phyloP scores from a whole-genome alignment of 2,797 vertebrate species.

The Coregonus sp. region DNA sequence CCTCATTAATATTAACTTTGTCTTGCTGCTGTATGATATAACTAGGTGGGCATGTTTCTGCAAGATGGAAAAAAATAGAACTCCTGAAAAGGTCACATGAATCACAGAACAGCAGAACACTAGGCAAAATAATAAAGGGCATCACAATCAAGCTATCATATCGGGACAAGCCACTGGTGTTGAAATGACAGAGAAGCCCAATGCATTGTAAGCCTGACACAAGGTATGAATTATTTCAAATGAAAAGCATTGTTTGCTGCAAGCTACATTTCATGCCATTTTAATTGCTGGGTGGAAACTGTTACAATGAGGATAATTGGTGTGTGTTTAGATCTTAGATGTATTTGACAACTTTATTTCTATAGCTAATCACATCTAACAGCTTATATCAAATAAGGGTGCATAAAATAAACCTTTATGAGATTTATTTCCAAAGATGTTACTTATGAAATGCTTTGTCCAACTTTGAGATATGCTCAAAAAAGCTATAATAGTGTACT shows the following conservation, averaged over 20 bases:
- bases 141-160: slow-evolving; percentile 73
- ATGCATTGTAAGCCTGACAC: slow-evolving; percentile 47
- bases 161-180: slow-evolving; percentile 59
- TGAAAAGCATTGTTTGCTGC: slow-evolving; percentile 34
- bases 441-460: neutral
- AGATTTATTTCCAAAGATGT: neutral
- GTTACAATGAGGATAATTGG: slow-evolving; percentile 46
- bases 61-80: slow-evolving; percentile 55
- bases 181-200: slow-evolving; percentile 64
- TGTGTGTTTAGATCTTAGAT: slow-evolving; percentile 43
- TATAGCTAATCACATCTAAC: slow-evolving; percentile 8
- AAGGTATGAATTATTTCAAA: slow-evolving; percentile 50
- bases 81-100: slow-evolving; percentile 74
- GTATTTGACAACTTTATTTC: slow-evolving; percentile 29
- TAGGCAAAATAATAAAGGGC: slow-evolving; percentile 74
- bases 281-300: slow-evolving; percentile 50
- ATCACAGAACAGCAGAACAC: slow-evolving; percentile 70
- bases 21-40: slow-evolving; percentile 43
- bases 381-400: neutral
- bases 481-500: no score
- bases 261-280: slow-evolving; percentile 46
- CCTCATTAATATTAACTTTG: slow-evolving; percentile 72
- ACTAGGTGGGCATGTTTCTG: slow-evolving; percentile 51
- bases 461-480: no score
- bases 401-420: neutral